These are phyloP conservation scores for Etheostoma nigrum DNA, from an alignment of 2,797 vertebrate species.

Conservation along the genomic window DNA sequence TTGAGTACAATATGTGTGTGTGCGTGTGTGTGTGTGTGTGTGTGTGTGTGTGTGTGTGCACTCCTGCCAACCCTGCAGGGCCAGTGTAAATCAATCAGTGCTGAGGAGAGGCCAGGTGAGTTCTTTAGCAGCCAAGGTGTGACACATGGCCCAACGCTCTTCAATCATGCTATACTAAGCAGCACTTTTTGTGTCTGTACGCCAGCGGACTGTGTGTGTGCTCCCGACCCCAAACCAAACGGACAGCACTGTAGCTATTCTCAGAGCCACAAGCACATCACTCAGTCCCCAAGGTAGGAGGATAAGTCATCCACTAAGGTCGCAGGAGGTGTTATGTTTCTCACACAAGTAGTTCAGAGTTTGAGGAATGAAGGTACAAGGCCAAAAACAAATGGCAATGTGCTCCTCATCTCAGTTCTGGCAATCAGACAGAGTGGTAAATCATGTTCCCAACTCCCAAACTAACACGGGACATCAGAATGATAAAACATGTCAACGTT, in stretches of 20 bases:
- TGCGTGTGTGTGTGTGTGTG: conserved; percentile 3
- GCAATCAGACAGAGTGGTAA: conserved; percentile 32
- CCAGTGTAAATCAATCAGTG: conserved; percentile 67
- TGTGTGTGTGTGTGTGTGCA: conserved; percentile 8
- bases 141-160: conserved; percentile 63
- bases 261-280: conserved; percentile 72
- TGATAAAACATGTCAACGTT: conserved; percentile 51
- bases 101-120: conserved; percentile 63
- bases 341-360: conserved; percentile 66
- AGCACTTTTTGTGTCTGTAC: conserved; percentile 39
- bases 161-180: conserved; percentile 70
- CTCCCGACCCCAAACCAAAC: conserved; percentile 47
- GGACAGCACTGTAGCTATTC: conserved; percentile 67
- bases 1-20: conserved; percentile 10
- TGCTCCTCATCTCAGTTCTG: conserved; percentile 36
- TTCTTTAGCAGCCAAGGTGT: conserved; percentile 64
- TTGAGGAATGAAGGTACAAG: conserved; percentile 67
- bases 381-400: conserved; percentile 48
- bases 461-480: conserved; percentile 35
- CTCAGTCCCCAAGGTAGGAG: conserved; percentile 73
- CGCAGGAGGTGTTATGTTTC: conserved; percentile 68
- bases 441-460: conserved; percentile 47
- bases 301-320: conserved; percentile 78
- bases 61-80: conserved; percentile 37
- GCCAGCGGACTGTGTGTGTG: conserved; percentile 20